Evolutionary conservation across 2,888 invertebrate species (phyloP).

Genomic region (Antheraea assamensis): DNA sequence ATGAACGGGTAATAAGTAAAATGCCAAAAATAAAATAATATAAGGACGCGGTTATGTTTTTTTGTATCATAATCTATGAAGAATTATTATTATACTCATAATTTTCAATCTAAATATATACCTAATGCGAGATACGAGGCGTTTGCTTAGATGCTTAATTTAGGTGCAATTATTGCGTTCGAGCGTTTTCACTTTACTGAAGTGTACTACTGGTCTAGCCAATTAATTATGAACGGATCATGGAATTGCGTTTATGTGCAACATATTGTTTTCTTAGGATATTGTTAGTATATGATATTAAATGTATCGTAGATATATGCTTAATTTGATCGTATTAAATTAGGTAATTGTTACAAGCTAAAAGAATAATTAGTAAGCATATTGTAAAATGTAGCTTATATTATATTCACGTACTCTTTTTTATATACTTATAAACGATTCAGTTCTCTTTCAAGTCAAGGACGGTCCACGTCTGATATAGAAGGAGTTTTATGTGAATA

Average conservation of each 20-base stretch:
- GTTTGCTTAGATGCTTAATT: neutral
- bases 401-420: neutral
- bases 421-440: neutral
- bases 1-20: too few relatives aligned
- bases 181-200: conserved; percentile 8
- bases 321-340: neutral
- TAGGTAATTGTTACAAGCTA: neutral
- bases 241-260: neutral
- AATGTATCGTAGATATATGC: neutral
- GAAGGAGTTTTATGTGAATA: neutral
- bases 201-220: conserved; percentile 1
- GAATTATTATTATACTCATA: neutral
- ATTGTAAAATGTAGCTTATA: neutral
- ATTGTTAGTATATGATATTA: neutral
- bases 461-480: neutral
- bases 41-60: too few relatives aligned
- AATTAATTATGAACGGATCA: conserved; percentile 17
- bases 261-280: neutral
- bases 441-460: neutral
- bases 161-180: neutral
- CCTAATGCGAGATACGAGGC: neutral
- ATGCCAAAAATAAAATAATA: too few relatives aligned
- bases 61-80: neutral
- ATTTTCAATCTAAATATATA: neutral
- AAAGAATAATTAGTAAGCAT: neutral